These are phyloP conservation scores for Apostichopus japonicus DNA, from an alignment of 35 echinoderm and acorn worm genomes.

Conservation along the genomic window DNA sequence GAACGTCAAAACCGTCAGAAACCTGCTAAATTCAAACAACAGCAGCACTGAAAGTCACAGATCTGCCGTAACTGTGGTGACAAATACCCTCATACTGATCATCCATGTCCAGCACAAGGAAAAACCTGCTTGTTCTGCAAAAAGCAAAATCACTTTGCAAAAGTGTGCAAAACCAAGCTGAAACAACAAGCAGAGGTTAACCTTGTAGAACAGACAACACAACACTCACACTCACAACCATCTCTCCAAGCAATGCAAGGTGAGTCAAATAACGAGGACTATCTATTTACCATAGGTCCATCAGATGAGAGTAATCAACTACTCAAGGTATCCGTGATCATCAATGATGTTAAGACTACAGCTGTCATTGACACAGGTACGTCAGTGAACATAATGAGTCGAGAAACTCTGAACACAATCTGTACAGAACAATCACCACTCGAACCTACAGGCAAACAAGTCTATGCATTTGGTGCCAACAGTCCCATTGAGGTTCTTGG, in stretches of 20 bases:
- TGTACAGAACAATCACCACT: too few relatives aligned
- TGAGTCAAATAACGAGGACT: neutral
- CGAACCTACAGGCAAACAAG: too few relatives aligned
- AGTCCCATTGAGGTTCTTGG: too few relatives aligned
- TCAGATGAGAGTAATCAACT: neutral
- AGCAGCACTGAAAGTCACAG: neutral
- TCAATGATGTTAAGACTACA: neutral
- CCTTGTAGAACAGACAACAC: neutral
- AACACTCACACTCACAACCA: neutral
- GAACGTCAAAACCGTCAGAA: neutral
- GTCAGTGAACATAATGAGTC: slow-evolving; percentile 77
- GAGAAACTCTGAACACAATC: too few relatives aligned
- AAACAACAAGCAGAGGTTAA: neutral
- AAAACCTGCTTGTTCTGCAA: slow-evolving; percentile 20
- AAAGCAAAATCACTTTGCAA: slow-evolving; percentile 51
- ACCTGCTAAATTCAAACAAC: neutral
- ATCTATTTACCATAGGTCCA: neutral
- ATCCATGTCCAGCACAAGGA: slow-evolving; percentile 52
- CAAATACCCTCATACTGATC: slow-evolving; percentile 16
- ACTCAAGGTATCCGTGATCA: neutral
- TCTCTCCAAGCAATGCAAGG: neutral
- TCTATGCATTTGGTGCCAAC: too few relatives aligned
- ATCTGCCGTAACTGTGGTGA: slow-evolving; percentile 33
- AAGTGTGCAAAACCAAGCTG: neutral
- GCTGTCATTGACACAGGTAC: slow-evolving; percentile 72